phyloP scores from a whole-genome alignment of 2,888 invertebrate species.

The Thysanoteuthis rhombus region DNA sequence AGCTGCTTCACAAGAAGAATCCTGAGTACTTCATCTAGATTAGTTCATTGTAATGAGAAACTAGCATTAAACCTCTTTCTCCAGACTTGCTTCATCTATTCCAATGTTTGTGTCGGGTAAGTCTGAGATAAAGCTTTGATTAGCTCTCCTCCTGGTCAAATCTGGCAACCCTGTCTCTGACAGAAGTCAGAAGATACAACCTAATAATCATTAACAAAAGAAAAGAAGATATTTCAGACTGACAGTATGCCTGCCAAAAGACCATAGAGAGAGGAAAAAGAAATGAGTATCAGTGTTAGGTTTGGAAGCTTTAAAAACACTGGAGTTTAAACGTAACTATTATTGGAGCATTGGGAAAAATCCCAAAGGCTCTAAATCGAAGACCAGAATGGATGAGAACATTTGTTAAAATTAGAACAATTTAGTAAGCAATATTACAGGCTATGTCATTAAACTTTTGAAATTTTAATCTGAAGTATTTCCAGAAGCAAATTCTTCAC shows the following conservation, averaged over 20 bases:
- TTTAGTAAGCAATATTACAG: background rate
- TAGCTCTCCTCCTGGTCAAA: no score
- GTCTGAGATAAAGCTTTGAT: no score
- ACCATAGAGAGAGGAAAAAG: background rate
- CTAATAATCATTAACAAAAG: background rate
- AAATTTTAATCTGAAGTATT: background rate
- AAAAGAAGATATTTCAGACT: background rate
- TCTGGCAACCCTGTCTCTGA: no score
- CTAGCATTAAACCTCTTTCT: no score
- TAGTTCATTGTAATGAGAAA: no score
- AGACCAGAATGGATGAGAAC: background rate
- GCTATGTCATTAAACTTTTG: background rate
- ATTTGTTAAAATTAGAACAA: background rate
- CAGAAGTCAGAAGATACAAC: background rate
- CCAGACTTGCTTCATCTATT: no score
- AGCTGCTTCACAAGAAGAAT: no score
- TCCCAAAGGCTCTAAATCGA: background rate
- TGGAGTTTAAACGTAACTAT: background rate
- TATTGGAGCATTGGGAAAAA: background rate
- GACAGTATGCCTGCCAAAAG: background rate
- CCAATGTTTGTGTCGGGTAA: no score
- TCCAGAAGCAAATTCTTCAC: background rate
- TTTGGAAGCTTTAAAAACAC: background rate
- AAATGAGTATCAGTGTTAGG: background rate
- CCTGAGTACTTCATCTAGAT: no score